Percentiles rank a stretch among this genome's conserved stretches.
These are phyloP conservation scores for Chaetodon auriga DNA, from an alignment of 2,113 vertebrate species.

Conservation along the genomic window DNA sequence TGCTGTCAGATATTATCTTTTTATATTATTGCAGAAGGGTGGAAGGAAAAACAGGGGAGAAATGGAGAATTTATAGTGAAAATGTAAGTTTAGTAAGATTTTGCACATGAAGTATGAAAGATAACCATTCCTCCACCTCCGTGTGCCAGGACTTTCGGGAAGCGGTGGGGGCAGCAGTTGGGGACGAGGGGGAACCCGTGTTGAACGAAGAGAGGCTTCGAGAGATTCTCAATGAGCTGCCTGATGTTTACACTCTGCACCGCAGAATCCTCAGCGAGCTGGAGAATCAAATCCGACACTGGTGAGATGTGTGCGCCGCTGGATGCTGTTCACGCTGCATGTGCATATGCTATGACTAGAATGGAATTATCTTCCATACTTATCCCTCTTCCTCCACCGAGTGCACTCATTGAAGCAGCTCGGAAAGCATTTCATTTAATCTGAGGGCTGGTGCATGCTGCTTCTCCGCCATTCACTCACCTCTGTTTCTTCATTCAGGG, in stretches of 20 bases:
- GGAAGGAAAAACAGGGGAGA: not conserved
- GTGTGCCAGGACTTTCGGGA: slow-evolving; percentile 89
- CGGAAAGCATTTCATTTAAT: slow-evolving; percentile 7
- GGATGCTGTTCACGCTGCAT: too few relatives aligned
- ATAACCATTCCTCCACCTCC: not conserved
- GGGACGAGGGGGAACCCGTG: slow-evolving; percentile 81
- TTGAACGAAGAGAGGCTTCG: slow-evolving; percentile 86
- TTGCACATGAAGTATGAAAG: not conserved
- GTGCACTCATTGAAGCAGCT: not conserved
- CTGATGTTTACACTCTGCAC: slow-evolving; percentile 90
- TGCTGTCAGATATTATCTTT: slow-evolving; percentile 23
- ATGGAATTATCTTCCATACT: not conserved
- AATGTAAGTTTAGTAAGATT: slow-evolving; percentile 5
- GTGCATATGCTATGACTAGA: too few relatives aligned
- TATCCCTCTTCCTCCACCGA: not conserved
- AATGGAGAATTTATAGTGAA: not conserved
- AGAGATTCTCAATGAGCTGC: slow-evolving; percentile 89
- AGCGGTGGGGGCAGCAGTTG: slow-evolving; percentile 83
- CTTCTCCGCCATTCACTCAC: not conserved
- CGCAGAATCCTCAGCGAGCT: slow-evolving; percentile 89
- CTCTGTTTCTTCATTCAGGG: slow-evolving; percentile 82
- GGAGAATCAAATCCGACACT: slow-evolving; percentile 88
- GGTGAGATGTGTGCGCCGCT: slow-evolving; percentile 79
- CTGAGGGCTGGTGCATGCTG: not conserved
- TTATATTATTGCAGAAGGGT: not conserved